These are phyloP conservation scores for Actinostola sp. DNA, from an alignment of 92 coral and sea anemone genomes.

Conservation along the genomic window DNA sequence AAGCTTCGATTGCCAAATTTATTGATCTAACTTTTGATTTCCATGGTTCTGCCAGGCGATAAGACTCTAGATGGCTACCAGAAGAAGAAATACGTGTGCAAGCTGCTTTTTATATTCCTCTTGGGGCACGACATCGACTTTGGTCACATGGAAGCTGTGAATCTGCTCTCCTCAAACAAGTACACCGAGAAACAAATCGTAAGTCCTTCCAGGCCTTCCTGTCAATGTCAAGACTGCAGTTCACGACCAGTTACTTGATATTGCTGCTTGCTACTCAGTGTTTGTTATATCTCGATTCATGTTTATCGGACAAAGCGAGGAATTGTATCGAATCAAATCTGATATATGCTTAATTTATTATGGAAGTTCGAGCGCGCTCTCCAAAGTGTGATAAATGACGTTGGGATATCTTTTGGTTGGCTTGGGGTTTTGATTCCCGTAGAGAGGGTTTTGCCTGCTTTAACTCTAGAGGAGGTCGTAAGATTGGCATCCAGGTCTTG, in stretches of 20 bases:
- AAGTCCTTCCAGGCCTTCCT: too few relatives aligned
- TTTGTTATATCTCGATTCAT: too few relatives aligned
- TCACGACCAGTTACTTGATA: neutral
- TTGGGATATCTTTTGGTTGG: too few relatives aligned
- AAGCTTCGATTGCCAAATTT: slow-evolving; percentile 2
- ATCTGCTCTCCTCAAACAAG: slow-evolving; percentile 92
- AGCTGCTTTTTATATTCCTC: slow-evolving; percentile 90
- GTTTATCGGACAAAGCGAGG: too few relatives aligned
- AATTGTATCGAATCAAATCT: too few relatives aligned
- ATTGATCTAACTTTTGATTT: slow-evolving; percentile 1
- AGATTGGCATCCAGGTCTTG: too few relatives aligned
- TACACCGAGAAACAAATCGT: slow-evolving; percentile 99
- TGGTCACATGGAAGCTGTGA: slow-evolving; percentile 99
- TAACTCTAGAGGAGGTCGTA: too few relatives aligned
- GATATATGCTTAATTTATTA: too few relatives aligned
- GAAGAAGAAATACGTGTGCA: slow-evolving; percentile 98
- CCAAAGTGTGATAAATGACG: too few relatives aligned
- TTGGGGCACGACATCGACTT: slow-evolving; percentile 97
- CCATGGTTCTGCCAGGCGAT: slow-evolving; percentile 75
- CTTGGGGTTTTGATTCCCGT: too few relatives aligned
- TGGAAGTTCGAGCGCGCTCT: too few relatives aligned
- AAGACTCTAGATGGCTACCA: slow-evolving; percentile 98
- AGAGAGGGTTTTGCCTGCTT: too few relatives aligned
- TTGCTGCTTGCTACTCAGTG: neutral
- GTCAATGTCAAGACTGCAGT: neutral